phyloP scores from a whole-genome alignment of 2,797 vertebrate species.

The Knipowitschia caucasica region DNA sequence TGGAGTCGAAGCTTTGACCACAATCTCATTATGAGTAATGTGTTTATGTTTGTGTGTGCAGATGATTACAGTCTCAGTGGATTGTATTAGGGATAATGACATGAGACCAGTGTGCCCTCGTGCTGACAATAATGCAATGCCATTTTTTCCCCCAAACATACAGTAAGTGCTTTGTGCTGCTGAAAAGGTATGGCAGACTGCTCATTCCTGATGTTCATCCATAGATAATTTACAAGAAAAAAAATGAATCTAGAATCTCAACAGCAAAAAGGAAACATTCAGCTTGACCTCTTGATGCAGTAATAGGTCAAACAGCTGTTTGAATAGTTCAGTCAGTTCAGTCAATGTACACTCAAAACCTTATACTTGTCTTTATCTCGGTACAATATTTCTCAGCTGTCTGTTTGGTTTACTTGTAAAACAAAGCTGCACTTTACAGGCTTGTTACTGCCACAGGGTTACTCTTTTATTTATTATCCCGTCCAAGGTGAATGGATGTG shows the following conservation, averaged over 20 bases:
- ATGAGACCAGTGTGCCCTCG: no score
- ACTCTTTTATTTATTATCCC: constrained; percentile 77
- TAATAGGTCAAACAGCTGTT: no score
- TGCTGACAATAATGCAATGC: constrained; percentile 6
- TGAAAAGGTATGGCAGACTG: neutral
- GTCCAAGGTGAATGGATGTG: constrained; percentile 65
- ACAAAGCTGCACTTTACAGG: constrained; percentile 73
- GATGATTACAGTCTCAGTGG: constrained; percentile 71
- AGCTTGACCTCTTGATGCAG: no score
- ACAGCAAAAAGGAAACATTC: no score
- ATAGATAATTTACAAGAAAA: no score
- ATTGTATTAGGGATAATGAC: no score
- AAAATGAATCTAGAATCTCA: no score
- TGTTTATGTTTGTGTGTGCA: constrained; percentile 76
- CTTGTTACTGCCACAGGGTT: constrained; percentile 74
- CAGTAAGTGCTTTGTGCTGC: no score
- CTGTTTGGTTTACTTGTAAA: constrained; percentile 72
- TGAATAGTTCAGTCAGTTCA: constrained; percentile 24
- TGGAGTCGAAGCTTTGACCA: constrained; percentile 64
- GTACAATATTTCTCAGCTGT: constrained; percentile 58
- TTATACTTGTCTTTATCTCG: constrained; percentile 49
- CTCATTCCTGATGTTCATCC: no score
- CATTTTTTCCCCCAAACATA: no score
- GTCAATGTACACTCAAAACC: constrained; percentile 49
- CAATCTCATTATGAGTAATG: constrained; percentile 77